Base-by-base conservation (phyloP, 2,888 invertebrate species). In the Zeuzera pyrina region DNA sequence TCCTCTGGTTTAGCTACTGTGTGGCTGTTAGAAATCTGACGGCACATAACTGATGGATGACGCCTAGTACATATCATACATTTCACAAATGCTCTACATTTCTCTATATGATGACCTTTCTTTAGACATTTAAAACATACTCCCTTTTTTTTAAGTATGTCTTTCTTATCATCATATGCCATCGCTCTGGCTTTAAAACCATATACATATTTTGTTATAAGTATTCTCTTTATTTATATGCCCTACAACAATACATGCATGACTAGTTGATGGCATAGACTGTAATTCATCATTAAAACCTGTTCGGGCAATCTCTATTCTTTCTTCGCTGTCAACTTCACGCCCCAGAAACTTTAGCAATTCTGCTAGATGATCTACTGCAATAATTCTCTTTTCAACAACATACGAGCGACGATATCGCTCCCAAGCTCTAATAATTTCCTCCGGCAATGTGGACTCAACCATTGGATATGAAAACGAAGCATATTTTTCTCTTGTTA, bases 41-140 rank as follows among this genome's bases (percentile, higher is more conserved):
- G 3, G 10, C 23, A 23, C 23, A 23, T 23, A 3, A 23, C 10
- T n/a, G 23, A n/a, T 3, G 10, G 3, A n/a, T 23, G 23, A n/a
- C 29, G 29, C 13, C 22, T 29, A 8, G 19, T 29, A 22, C 29
- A 29, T 12, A 29, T 13, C 19, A 23, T 3, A 23, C 23, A 23
- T 23, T 23, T 23, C 5, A 10, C n/a, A 23, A 23, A 10, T 10
- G n/a, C 22, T 12, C 14, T 29, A 14, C 29, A 29, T 29, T 22
- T 29, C 7, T 29, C 12, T 12, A 12, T 12, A 21, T 21, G 12
- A 22, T 23, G 22, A 23, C 23, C 23, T 14, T 12, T 23, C 23
- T 23, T 30, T 13, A 30, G 23, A 14, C 30, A 30, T 23, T 23
- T 30, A 10, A 8, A 19, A 23, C 5, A 23, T 3, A 10, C 23